Evolutionary conservation across 2,113 vertebrate genomes (phyloP).

Genomic region (Chaenocephalus aceratus): DNA sequence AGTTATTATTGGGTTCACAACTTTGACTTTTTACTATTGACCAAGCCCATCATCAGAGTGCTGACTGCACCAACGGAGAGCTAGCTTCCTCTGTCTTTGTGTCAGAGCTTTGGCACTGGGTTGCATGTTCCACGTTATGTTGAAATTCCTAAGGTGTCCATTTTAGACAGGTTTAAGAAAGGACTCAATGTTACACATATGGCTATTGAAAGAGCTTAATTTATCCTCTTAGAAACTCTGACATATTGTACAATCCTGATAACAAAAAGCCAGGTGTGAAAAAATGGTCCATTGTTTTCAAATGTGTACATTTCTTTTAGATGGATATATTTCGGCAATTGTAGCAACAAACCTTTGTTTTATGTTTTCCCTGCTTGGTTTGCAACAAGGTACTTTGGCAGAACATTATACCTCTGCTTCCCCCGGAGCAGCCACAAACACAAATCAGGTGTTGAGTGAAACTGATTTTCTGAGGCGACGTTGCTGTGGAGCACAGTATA

Average conservation of each 20-base stretch:
- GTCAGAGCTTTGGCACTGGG: neutral
- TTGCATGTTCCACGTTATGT: neutral
- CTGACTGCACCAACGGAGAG: too few relatives aligned
- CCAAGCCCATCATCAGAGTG: too few relatives aligned
- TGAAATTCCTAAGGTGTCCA: too few relatives aligned
- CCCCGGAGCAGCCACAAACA: slow-evolving; percentile 39
- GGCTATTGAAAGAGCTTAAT: neutral
- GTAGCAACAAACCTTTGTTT: neutral
- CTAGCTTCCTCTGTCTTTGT: neutral
- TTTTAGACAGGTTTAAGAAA: neutral
- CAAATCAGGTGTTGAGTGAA: slow-evolving; percentile 44
- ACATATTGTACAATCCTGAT: too few relatives aligned
- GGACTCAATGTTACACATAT: neutral
- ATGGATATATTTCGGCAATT: neutral
- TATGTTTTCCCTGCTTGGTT: slow-evolving; percentile 24
- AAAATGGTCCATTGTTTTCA: neutral
- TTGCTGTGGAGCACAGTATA: slow-evolving; percentile 48
- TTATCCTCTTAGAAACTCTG: neutral
- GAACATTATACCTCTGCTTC: slow-evolving; percentile 26
- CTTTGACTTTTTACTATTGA: neutral
- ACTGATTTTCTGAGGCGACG: slow-evolving; percentile 38
- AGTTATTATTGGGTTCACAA: too few relatives aligned
- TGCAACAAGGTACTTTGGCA: slow-evolving; percentile 37
- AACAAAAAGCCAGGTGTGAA: too few relatives aligned
- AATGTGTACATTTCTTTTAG: neutral